Percentiles rank a stretch among this genome's conserved stretches.
phyloP scores from a whole-genome alignment of 2,113 vertebrate genomes.

The Megalops atlanticus region DNA sequence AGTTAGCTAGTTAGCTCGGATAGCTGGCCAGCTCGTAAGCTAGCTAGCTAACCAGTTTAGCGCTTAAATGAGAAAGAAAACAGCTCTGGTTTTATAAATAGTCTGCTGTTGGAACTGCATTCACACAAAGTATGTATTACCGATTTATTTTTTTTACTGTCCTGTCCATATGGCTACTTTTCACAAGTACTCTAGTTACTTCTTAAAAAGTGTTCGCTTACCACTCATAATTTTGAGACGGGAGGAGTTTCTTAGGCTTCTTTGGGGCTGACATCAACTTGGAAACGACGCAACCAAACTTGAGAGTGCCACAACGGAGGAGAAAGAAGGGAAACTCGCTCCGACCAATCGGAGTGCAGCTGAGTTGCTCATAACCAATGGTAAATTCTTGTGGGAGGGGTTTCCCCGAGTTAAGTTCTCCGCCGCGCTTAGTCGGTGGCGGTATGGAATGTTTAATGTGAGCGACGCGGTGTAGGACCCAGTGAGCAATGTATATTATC shows the following conservation, averaged over 20 bases:
- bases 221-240: slow-evolving; percentile 77
- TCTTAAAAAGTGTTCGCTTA: slow-evolving; percentile 69
- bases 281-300: slow-evolving; percentile 66
- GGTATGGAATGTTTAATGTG: slow-evolving; percentile 35
- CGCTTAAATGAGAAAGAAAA: slow-evolving; percentile 12
- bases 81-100: background rate
- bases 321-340: slow-evolving; percentile 38
- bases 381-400: background rate
- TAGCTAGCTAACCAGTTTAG: slow-evolving; percentile 41
- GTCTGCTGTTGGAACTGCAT: background rate
- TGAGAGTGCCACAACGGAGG: slow-evolving; percentile 58
- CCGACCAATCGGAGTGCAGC: slow-evolving; percentile 13
- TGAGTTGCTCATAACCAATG: slow-evolving; percentile 28
- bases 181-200: slow-evolving; percentile 4
- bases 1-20: slow-evolving; percentile 21
- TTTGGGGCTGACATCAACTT: slow-evolving; percentile 72
- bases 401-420: slow-evolving; percentile 12
- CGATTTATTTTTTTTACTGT: background rate
- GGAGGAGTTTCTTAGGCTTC: slow-evolving; percentile 73
- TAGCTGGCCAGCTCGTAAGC: slow-evolving; percentile 39
- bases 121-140: slow-evolving; percentile 1
- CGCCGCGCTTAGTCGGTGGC: background rate
- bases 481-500: slow-evolving; percentile 43
- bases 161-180: background rate
- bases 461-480: slow-evolving; percentile 47